These are phyloP conservation scores for Sarcoramphus papa DNA, from an alignment of 2,797 vertebrate species.

Conservation along the genomic window DNA sequence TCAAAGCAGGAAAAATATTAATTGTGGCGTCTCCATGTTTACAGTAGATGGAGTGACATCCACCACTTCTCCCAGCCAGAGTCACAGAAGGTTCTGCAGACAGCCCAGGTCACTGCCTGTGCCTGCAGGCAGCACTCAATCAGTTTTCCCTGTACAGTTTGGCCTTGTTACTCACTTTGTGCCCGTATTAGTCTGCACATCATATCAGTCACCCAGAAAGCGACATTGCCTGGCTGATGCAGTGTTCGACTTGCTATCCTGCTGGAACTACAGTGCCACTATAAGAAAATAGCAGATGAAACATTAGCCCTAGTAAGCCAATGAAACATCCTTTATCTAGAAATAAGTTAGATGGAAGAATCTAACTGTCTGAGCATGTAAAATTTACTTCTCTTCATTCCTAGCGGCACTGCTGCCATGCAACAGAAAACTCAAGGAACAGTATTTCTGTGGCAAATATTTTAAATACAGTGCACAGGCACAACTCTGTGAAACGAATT, in stretches of 20 bases:
- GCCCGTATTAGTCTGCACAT: neutral
- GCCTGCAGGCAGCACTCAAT: neutral
- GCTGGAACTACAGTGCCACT: neutral
- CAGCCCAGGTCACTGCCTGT: conserved; percentile 19
- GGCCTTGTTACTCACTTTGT: neutral
- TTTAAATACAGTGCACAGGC: neutral
- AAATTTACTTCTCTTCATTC: neutral
- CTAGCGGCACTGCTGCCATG: neutral
- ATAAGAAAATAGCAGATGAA: neutral
- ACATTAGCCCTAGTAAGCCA: neutral
- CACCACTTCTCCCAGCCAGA: neutral
- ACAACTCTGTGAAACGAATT: neutral
- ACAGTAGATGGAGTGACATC: conserved; percentile 59
- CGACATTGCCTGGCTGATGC: fast-evolving
- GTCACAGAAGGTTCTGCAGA: neutral
- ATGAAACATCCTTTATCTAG: neutral
- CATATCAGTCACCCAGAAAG: neutral
- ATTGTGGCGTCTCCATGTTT: conserved; percentile 77
- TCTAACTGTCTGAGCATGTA: neutral
- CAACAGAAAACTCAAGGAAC: neutral
- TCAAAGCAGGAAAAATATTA: conserved; percentile 76
- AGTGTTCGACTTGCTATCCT: neutral
- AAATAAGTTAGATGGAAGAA: neutral
- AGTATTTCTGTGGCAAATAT: neutral
- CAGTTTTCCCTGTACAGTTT: no score